These are phyloP conservation scores for Nymphalis polychloros DNA, from an alignment of 2,888 invertebrate species.

Conservation along the genomic window DNA sequence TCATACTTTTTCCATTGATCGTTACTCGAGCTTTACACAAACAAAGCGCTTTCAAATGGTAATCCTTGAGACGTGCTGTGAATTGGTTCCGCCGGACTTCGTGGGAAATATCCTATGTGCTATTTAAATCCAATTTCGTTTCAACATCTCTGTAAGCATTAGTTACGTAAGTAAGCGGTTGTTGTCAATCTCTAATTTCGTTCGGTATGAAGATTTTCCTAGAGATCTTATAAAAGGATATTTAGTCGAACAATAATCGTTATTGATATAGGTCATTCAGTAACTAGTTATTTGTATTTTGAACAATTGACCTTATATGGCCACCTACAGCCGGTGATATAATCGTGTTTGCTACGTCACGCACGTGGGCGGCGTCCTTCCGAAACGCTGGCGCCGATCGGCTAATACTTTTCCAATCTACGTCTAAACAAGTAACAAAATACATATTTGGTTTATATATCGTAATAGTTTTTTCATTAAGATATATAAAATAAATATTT, in stretches of 20 bases:
- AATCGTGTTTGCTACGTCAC: slow-evolving; percentile 66
- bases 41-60: slow-evolving; percentile 79
- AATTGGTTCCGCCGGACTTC: slow-evolving; percentile 71
- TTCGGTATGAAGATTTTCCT: neutral
- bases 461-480: too few species aligned
- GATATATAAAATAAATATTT: too few species aligned
- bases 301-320: slow-evolving; percentile 79
- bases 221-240: slow-evolving; percentile 9
- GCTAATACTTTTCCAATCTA: slow-evolving; percentile 42
- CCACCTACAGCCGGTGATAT: slow-evolving; percentile 79
- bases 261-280: slow-evolving; percentile 44
- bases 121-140: slow-evolving; percentile 29
- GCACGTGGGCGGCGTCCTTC: slow-evolving; percentile 75
- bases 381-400: slow-evolving; percentile 55
- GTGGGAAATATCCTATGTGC: slow-evolving; percentile 64
- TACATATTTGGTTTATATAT: slow-evolving; percentile 25
- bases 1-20: slow-evolving; percentile 78
- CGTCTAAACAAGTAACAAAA: slow-evolving; percentile 44
- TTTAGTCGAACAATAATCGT: slow-evolving; percentile 21
- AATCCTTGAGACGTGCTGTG: slow-evolving; percentile 73
- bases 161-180: neutral
- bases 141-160: slow-evolving; percentile 24
- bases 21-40: slow-evolving; percentile 70
- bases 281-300: slow-evolving; percentile 50
- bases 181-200: neutral